Percentiles rank a stretch among this genome's conserved stretches.
phyloP scores from a whole-genome alignment of 2,888 invertebrate species.

The Vesta saturnalis region DNA sequence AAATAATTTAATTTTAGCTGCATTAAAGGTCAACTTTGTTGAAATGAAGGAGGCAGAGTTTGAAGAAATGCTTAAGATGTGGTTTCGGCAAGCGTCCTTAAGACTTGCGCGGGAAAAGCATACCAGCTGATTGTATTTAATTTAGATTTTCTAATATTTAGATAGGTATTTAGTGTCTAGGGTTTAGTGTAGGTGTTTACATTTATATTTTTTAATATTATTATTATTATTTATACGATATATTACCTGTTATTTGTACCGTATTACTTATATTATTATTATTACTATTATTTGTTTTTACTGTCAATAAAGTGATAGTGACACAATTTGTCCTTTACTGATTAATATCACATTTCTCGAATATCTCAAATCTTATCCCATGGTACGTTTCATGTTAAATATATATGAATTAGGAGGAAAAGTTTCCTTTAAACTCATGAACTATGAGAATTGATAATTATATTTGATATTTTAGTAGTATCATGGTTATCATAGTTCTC shows the following conservation, averaged over 20 bases:
- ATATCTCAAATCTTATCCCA: neutral
- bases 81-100: slow-evolving; percentile 3
- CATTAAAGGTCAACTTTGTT: slow-evolving; percentile 3
- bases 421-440: too few species aligned
- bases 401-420: too few species aligned
- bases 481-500: too few species aligned
- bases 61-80: neutral
- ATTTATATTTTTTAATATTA: neutral
- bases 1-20: slow-evolving; percentile 3
- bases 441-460: too few species aligned
- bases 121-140: neutral
- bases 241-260: too few species aligned
- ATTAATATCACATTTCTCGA: neutral
- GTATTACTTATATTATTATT: too few species aligned
- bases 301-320: neutral
- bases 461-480: too few species aligned
- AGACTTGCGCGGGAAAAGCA: neutral
- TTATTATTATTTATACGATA: neutral
- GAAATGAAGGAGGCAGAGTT: slow-evolving; percentile 1
- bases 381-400: neutral
- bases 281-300: too few species aligned
- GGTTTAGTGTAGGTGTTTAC: neutral
- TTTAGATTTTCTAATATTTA: neutral
- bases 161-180: too few species aligned
- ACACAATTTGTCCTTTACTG: neutral